A percentile compares a stretch with the other conserved stretches of the same genome.
These are phyloP conservation scores for Lucinisca nassula DNA, from an alignment of 2,888 invertebrate species.

Conservation along the genomic window DNA sequence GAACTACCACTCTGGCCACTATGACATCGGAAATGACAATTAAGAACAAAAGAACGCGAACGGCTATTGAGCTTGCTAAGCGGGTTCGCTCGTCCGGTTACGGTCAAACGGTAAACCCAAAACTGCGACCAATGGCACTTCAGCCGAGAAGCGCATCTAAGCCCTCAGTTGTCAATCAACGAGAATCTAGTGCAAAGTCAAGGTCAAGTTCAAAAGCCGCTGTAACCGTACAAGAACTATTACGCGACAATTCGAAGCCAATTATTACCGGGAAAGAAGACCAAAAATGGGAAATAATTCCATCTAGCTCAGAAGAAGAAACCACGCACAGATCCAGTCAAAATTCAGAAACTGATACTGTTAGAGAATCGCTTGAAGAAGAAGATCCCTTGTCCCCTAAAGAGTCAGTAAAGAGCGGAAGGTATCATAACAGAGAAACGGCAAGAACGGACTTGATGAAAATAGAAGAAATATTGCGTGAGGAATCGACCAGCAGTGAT, in stretches of 20 bases:
- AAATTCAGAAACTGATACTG: background rate
- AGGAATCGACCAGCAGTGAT: constrained; percentile 63
- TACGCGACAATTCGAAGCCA: constrained; percentile 26
- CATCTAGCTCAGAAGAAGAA: constrained; percentile 46
- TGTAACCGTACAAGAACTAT: background rate
- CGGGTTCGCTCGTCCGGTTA: constrained; percentile 64
- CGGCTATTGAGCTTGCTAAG: constrained; percentile 36
- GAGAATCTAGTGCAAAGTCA: constrained; percentile 62
- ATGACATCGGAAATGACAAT: constrained; percentile 2
- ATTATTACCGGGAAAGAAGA: constrained; percentile 13
- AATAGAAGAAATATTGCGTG: constrained; percentile 59
- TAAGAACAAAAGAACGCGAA: background rate
- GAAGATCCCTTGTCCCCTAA: constrained; percentile 53
- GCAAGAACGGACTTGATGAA: constrained; percentile 38
- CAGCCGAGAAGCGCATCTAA: constrained; percentile 62
- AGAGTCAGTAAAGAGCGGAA: background rate
- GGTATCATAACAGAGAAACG: constrained; percentile 6
- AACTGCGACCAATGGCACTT: constrained; percentile 48
- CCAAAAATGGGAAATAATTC: constrained; percentile 47
- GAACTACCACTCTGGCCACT: background rate
- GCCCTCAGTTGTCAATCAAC: constrained; percentile 1
- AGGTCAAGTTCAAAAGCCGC: constrained; percentile 17
- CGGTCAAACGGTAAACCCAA: constrained; percentile 58
- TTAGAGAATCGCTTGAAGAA: constrained; percentile 29
- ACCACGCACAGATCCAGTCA: background rate